A percentile compares a stretch with the other conserved stretches of the same genome.
phyloP scores from a whole-genome alignment of 35 echinoderm and acorn worm genomes.

The Holothuria glaberrima region DNA sequence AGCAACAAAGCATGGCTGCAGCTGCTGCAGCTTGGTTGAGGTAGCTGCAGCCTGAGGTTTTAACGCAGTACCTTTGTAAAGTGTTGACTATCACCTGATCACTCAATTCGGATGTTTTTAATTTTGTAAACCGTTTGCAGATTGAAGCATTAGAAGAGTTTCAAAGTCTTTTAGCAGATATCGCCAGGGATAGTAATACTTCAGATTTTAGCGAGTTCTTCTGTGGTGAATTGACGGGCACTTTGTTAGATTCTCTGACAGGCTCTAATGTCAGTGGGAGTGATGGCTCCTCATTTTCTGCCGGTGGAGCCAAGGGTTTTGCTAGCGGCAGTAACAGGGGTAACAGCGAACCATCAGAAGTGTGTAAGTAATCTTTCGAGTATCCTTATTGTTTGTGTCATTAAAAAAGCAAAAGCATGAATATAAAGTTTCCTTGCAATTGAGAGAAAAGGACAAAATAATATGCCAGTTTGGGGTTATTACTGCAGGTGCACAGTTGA shows the following conservation, averaged over 20 bases:
- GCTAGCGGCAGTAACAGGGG: not conserved
- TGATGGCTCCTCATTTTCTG: not conserved
- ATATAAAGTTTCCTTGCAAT: no score
- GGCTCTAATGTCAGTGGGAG: not conserved
- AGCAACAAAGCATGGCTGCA: no score
- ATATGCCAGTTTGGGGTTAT: no score
- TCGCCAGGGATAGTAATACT: slow-evolving; percentile 28
- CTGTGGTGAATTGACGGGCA: slow-evolving; percentile 63
- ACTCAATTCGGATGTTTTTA: no score
- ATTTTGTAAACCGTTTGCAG: slow-evolving; percentile 30
- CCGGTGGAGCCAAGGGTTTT: not conserved
- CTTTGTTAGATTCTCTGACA: not conserved
- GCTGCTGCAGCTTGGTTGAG: no score
- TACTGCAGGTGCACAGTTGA: no score
- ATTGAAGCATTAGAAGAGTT: slow-evolving; percentile 67
- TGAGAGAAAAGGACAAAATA: no score
- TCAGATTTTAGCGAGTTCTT: slow-evolving; percentile 60
- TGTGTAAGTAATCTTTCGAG: not conserved
- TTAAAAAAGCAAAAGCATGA: no score
- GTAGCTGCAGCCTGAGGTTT: no score
- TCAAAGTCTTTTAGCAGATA: slow-evolving; percentile 42
- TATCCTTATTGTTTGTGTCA: not conserved
- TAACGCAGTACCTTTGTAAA: no score
- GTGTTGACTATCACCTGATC: no score
- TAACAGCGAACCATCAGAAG: not conserved